Evolutionary conservation across 2,113 vertebrate species (phyloP), one percentile per base, ranked within the genome.

Genomic region (Potamarius usumacintae): DNA sequence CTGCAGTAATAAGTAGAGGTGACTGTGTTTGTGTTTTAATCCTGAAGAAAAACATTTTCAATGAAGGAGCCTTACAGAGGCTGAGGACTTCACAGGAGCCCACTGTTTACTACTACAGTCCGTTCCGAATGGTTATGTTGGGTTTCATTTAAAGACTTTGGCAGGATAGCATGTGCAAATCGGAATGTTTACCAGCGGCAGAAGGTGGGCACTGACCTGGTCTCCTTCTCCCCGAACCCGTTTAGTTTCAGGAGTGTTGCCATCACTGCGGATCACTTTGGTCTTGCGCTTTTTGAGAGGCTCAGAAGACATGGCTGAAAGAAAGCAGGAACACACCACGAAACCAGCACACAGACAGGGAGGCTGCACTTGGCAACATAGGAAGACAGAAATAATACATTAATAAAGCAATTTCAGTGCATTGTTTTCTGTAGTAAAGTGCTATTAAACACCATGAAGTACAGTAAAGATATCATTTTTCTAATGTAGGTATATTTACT

Each of bases 221-320:
- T 99, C 98, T 0, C 89, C 90, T 0, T 99, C 98, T 0, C 89
- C 93, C 8, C 97, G 96, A 89, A 90, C 93, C 17, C 97, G 92
- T 92, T 99, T 99, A 89, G 94, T 94, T 89, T 99, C 98, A 0
- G 95, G 89, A 0, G 96, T 96, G 9, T 92, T 93, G 60, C 95
- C 96, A 2, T 99, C 97, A 0, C 93, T 97, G 52, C 97, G 96
- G 90, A 98, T 95, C 69, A 99, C 97, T 94, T 99, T 99, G 18
- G 97, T 95, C 83, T 99, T 99, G 86, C 98, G 94, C 89, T 99
- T 99, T 94, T 99, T 99, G 91, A 96, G 92, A 0, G 96, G 94
- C 10, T 99, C 98, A 0, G 97, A 91, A 2, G 94, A 94, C 95
- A 96, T 96, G 6, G 4, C 1, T 87, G 65, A 65, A 84, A 74